Conservation (phyloP, 2,888 invertebrate species). For the Drosophila subquinaria region DNA sequence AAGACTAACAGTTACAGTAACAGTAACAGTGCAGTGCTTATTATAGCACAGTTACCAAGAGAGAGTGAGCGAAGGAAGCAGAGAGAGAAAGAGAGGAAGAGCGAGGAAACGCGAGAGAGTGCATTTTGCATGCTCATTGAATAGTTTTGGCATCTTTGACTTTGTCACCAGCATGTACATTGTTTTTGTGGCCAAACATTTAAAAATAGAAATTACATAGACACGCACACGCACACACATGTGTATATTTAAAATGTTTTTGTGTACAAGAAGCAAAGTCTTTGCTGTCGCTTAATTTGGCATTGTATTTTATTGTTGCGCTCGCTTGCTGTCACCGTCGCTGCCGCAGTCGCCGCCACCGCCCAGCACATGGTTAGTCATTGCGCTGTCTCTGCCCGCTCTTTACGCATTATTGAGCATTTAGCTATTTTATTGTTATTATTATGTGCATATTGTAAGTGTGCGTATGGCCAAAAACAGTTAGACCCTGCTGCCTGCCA, state of each 20-base stretch:
- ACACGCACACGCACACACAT: constrained; percentile 37
- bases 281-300: constrained; percentile 70
- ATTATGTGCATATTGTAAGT: constrained; percentile 52
- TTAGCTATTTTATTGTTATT: constrained; percentile 67
- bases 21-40: constrained; percentile 52
- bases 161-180: constrained; percentile 29
- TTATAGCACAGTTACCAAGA: constrained; percentile 53
- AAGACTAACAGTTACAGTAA: constrained; percentile 40
- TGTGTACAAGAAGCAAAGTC: constrained; percentile 29
- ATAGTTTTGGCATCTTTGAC: constrained; percentile 40
- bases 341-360: constrained; percentile 24
- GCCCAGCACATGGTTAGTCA: constrained; percentile 42
- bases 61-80: constrained; percentile 13
- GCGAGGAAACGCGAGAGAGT: constrained; percentile 12
- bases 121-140: constrained; percentile 40
- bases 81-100: constrained; percentile 10
- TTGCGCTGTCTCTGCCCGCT: constrained; percentile 14
- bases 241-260: constrained; percentile 14
- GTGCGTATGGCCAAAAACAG: constrained; percentile 68
- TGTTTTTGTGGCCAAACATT: constrained; percentile 42
- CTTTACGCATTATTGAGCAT: constrained; percentile 70
- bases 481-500: constrained; percentile 53
- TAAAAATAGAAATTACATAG: constrained; percentile 65
- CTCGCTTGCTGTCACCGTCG: constrained; percentile 10
- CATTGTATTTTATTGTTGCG: constrained; percentile 58